Conservation (phyloP, 2,113 vertebrate species). For the Cynoglossus semilaevis region DNA sequence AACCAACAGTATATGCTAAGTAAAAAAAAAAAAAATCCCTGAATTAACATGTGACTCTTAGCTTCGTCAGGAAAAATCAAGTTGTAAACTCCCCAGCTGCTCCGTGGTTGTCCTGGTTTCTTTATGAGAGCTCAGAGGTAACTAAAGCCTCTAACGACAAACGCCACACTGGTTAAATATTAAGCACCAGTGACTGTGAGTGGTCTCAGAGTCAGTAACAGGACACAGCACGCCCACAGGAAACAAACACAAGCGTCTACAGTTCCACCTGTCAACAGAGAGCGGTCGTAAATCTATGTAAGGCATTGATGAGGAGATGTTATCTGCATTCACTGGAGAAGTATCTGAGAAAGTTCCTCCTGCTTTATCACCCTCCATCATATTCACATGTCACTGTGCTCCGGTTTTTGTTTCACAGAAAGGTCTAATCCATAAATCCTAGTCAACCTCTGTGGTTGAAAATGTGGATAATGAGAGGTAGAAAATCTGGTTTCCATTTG, state of each 20-base stretch:
- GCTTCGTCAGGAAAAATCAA: not conserved
- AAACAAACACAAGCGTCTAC: conserved; percentile 22
- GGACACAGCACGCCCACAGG: conserved; percentile 29
- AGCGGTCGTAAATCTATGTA: not conserved
- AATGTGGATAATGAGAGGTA: too few relatives aligned
- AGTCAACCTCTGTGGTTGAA: too few relatives aligned
- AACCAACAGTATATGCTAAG: too few relatives aligned
- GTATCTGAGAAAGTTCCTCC: too few relatives aligned
- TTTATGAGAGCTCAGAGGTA: conserved; percentile 26
- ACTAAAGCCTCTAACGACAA: conserved; percentile 45
- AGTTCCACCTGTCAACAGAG: conserved; percentile 9
- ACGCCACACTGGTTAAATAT: conserved; percentile 65
- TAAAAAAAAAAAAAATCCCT: too few relatives aligned
- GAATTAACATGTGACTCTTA: too few relatives aligned
- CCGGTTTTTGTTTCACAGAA: too few relatives aligned
- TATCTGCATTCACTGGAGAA: too few relatives aligned
- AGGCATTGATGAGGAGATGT: not conserved
- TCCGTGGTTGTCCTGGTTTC: not conserved
- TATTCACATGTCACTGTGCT: too few relatives aligned
- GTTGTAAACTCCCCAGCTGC: not conserved
- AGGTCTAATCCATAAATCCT: too few relatives aligned
- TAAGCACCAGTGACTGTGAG: conserved; percentile 52
- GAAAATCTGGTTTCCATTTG: too few relatives aligned
- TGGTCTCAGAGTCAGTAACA: conserved; percentile 39
- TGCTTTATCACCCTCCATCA: too few relatives aligned